phyloP scores from a whole-genome alignment of 2,113 vertebrate species.

The Coptodon bakossiorum region DNA sequence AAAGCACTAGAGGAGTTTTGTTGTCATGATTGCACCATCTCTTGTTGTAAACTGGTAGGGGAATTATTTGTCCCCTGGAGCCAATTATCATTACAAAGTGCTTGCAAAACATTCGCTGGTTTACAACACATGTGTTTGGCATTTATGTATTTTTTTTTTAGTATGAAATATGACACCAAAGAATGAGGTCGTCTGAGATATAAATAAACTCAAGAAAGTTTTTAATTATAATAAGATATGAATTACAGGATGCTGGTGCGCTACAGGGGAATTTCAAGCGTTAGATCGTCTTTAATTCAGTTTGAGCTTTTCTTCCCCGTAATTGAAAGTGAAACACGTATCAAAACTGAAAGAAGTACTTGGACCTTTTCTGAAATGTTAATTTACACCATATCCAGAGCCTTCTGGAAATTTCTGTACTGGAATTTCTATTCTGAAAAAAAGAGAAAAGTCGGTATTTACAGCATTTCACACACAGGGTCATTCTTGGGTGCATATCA shows the following conservation, averaged over 20 bases:
- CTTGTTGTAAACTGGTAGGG: slow-evolving; percentile 32
- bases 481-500: not conserved
- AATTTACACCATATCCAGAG: not conserved
- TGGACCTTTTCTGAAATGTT: not conserved
- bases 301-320: not conserved
- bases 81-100: slow-evolving; percentile 64
- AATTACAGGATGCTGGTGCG: not conserved
- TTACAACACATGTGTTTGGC: slow-evolving; percentile 58
- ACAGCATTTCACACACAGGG: not conserved
- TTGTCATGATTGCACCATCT: slow-evolving; percentile 60
- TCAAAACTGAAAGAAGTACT: slow-evolving; percentile 18
- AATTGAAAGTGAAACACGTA: slow-evolving; percentile 30
- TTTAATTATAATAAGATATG: not conserved
- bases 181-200: slow-evolving; percentile 30
- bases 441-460: not conserved
- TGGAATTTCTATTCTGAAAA: not conserved
- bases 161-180: slow-evolving; percentile 24
- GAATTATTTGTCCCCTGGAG: slow-evolving; percentile 45
- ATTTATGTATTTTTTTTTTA: slow-evolving; percentile 50
- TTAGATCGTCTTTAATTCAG: not conserved
- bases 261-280: not conserved
- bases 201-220: slow-evolving; percentile 40
- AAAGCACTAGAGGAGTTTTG: slow-evolving; percentile 26
- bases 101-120: slow-evolving; percentile 48
- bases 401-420: not conserved